Base-by-base conservation (phyloP, 2,888 invertebrate species). In the Hyles lineata region DNA sequence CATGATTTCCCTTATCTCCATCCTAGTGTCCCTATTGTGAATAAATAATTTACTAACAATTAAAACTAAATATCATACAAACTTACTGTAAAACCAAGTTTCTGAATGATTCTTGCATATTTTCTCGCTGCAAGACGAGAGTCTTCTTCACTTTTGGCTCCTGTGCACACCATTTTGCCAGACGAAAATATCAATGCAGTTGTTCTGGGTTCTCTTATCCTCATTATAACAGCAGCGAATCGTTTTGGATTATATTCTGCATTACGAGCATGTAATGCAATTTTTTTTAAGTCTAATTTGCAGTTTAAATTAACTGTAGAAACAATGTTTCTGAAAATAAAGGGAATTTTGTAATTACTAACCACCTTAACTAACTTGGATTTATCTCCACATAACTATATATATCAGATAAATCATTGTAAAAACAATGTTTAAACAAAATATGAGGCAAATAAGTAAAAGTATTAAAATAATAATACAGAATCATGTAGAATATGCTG, bases 181-280 rank as follows among this genome's bases (percentile, higher is more conserved):
- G 98, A 97, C 61, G 96, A 96, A 87, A 98, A 98, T 78, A 97
- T 97, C 29, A 97, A 89, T 7, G 97, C 97, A 21, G 97, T 97
- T 8, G 96, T 99, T 92, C 99, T 95, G 0, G 98, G 98, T 90
- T 98, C 99, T 83, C 95, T 96, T 91, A 96, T 98, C 86, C 99
- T 96, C 99, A 99, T 99, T 73, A 99, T 99, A 5, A 99, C 99
- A 59, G 99, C 99, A 71, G 99, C 99, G 95, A 99, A 99, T 85
- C 99, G 97, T 92, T 99, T 99, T 11, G 99, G 99, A 91, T 99
- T 99, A 88, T 99, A 99, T 91, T 99, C 99, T 2, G 99, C 99
- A 95, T 99, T 99, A 89, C 99, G 96, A 0, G 99, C 99, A 89
- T 99, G 99, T 3, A 99, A 94, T 0, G 99, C 99, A 82, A 99